A percentile compares a stretch with the other conserved stretches of the same genome.
phyloP scores from a whole-genome alignment of 2,797 vertebrate genomes.

The Chelonia mydas region DNA sequence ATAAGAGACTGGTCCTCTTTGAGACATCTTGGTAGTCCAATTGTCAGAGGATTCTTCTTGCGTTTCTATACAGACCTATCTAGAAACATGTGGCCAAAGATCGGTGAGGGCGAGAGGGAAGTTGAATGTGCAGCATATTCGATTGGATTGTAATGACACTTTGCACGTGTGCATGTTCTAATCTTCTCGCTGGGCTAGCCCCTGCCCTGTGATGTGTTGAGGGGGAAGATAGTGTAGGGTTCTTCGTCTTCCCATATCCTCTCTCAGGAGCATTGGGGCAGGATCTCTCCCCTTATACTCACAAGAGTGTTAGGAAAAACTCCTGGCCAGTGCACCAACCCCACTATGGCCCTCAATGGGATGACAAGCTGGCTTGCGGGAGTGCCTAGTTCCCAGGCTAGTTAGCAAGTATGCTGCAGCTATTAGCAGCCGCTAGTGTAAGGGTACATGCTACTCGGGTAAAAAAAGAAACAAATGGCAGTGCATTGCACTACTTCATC shows the following conservation, averaged over 20 bases:
- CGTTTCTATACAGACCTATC: neutral
- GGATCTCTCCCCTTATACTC: neutral
- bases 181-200: neutral
- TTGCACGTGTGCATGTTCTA: neutral
- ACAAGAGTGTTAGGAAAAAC: neutral
- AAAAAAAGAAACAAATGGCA: accelerated
- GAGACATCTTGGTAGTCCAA: neutral
- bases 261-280: neutral
- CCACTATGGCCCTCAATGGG: neutral
- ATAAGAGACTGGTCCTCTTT: neutral
- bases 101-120: neutral
- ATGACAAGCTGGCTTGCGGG: neutral
- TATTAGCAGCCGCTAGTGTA: accelerated
- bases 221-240: neutral
- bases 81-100: neutral
- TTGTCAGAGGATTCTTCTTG: neutral
- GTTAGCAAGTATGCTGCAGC: neutral
- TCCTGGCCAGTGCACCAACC: neutral
- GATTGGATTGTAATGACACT: accelerated
- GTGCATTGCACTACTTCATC: accelerated
- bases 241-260: neutral
- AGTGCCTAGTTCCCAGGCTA: neutral
- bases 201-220: accelerated
- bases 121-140: neutral
- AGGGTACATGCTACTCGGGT: neutral